Base-by-base conservation (phyloP, 1,140 invertebrate genomes). In the Nixonia krombeini region DNA sequence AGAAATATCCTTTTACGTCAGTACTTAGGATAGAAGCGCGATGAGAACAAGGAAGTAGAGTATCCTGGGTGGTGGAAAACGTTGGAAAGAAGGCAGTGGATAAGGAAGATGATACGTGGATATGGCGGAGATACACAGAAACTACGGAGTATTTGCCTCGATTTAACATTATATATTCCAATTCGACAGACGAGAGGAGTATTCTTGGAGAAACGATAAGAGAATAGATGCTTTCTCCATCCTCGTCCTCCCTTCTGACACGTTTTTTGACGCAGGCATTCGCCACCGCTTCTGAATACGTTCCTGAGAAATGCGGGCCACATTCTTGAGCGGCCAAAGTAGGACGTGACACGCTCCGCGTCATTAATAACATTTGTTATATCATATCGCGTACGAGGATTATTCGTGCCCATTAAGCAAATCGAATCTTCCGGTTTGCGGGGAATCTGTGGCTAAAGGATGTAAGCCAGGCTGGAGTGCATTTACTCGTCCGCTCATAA, bases 171-270 rank as follows among this genome's bases (percentile, higher is more conserved):
- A 78, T 76, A 72, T 74, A 78, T 78, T 74, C 69, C 70, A 73
- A 79, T 79, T 75, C 72, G 70, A 78, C 76, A 73, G 72, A 78
- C 72, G 71, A 73, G 72, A 78, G 70, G 71, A 73, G 67, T 71
- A 75, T 76, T 75, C 63, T 65, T 72, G 58, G 63, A 64, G 72
- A 42, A 59, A 61, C 67, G 75, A 78, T 76, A 78, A 73, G 69
- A 78, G 67, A 78, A 79, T 75, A 57, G 72, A 52, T 59, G 50
- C 51, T 56, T 70, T 47, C 65, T 78, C 66, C 69, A 49, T 59
- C 56, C 55, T 51, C 29, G 47, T 40, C 23, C 18, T 53, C 2
- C 15, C 12, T 8, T n/a, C n/a, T 33, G 37, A 57, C 51, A 51
- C 44, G 46, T 56, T 57, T 28, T 18, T 28, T 17, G 21, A 29